These are phyloP conservation scores for Eutrigla gurnardus DNA, from an alignment of 2,797 vertebrate species.

Conservation along the genomic window DNA sequence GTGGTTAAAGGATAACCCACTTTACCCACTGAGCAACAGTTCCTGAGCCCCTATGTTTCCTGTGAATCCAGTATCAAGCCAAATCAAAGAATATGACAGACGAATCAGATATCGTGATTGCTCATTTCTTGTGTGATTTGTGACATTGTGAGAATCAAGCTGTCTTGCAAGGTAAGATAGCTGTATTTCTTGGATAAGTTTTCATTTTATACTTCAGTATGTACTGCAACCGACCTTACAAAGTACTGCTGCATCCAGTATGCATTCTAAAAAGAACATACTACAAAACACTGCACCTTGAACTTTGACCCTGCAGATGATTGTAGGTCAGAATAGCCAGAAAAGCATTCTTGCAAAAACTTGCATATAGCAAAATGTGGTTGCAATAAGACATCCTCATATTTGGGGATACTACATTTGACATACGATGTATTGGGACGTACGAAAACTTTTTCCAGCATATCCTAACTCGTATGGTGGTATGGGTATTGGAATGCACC, in stretches of 20 bases:
- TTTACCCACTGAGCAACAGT: too few relatives aligned
- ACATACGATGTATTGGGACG: not conserved
- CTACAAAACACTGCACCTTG: too few relatives aligned
- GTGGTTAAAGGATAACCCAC: too few relatives aligned
- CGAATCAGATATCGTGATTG: too few relatives aligned
- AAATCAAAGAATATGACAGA: not conserved
- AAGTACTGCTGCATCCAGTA: not conserved
- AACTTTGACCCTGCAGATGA: too few relatives aligned
- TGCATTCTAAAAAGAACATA: too few relatives aligned
- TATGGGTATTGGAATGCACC: not conserved
- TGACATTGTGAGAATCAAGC: not conserved
- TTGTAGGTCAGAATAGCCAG: too few relatives aligned
- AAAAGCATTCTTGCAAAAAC: too few relatives aligned
- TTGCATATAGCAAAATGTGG: not conserved
- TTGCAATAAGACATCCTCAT: not conserved
- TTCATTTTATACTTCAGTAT: not conserved
- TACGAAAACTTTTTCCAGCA: not conserved
- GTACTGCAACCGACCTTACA: not conserved
- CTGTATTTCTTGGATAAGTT: not conserved
- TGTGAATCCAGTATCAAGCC: not conserved
- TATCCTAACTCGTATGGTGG: not conserved
- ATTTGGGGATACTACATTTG: not conserved
- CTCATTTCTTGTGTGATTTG: too few relatives aligned
- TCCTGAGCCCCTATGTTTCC: not conserved
- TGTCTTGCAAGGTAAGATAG: not conserved